phyloP scores from a whole-genome alignment of 2,113 vertebrate genomes.

The Physeter macrocephalus region DNA sequence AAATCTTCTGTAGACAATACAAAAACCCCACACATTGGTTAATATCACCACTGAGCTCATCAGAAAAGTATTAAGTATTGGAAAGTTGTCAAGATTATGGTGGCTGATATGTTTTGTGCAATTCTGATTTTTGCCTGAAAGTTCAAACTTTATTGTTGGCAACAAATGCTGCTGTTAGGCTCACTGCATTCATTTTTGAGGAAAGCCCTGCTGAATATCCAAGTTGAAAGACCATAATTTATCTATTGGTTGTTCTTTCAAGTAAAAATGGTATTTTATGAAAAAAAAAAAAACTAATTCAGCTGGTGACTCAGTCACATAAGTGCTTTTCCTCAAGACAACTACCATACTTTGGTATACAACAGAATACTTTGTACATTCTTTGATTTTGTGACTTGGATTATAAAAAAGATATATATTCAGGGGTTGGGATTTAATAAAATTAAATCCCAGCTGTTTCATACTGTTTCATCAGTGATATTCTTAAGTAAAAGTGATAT shows the following conservation, averaged over 20 bases:
- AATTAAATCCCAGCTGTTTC: no score
- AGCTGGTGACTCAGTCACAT: neutral
- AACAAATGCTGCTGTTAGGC: neutral
- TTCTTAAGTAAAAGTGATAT: neutral
- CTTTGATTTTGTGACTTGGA: neutral
- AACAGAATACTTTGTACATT: neutral
- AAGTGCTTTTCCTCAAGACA: neutral
- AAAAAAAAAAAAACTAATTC: neutral
- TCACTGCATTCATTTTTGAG: neutral
- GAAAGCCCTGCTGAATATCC: neutral
- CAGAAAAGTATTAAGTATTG: neutral
- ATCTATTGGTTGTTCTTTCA: constrained; percentile 18
- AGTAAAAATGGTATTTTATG: constrained; percentile 8
- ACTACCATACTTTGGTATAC: neutral
- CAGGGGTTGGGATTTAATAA: neutral
- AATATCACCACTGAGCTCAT: neutral
- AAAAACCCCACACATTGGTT: neutral
- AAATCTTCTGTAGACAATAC: neutral
- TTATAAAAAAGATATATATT: neutral
- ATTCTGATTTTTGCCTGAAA: neutral
- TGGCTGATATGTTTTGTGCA: neutral
- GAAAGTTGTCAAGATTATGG: neutral
- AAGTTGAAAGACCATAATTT: constrained; percentile 11
- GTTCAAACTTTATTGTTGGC: constrained; percentile 12
- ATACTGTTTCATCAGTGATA: neutral